Conservation (phyloP, 2,113 vertebrate species). For the Nibea albiflora region DNA sequence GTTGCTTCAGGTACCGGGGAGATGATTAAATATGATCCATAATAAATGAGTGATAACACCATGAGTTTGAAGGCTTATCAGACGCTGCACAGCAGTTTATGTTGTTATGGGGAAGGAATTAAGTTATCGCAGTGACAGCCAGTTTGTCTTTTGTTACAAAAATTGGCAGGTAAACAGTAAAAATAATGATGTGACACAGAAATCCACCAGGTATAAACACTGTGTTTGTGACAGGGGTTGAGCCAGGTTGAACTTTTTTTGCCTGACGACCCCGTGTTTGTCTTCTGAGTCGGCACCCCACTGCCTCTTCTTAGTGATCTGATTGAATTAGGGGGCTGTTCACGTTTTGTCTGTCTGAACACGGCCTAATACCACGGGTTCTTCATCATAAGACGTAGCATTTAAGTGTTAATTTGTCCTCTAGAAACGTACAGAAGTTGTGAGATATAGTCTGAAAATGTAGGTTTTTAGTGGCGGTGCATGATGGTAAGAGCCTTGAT, state of each 20-base stretch:
- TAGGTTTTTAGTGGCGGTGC: neutral
- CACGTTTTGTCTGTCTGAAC: too few species aligned
- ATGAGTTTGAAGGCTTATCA: neutral
- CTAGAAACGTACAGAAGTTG: neutral
- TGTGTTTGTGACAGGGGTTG: neutral
- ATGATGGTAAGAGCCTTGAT: too few species aligned
- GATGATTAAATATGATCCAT: neutral
- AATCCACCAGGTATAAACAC: too few species aligned
- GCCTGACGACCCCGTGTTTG: neutral
- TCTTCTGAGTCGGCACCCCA: too few species aligned
- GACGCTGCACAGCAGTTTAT: too few species aligned
- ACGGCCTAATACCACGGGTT: neutral
- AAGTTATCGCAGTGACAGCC: neutral
- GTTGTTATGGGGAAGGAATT: too few species aligned
- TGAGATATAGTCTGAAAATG: neutral
- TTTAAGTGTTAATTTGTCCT: too few species aligned
- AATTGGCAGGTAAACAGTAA: neutral
- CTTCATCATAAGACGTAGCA: neutral
- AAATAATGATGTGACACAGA: neutral
- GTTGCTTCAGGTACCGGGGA: neutral
- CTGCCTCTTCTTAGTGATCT: neutral
- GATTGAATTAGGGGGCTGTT: neutral
- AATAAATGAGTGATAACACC: neutral
- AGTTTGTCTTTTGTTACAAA: neutral
- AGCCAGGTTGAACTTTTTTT: neutral